Conservation (phyloP, 2,888 invertebrate genomes). For the Troides helena region DNA sequence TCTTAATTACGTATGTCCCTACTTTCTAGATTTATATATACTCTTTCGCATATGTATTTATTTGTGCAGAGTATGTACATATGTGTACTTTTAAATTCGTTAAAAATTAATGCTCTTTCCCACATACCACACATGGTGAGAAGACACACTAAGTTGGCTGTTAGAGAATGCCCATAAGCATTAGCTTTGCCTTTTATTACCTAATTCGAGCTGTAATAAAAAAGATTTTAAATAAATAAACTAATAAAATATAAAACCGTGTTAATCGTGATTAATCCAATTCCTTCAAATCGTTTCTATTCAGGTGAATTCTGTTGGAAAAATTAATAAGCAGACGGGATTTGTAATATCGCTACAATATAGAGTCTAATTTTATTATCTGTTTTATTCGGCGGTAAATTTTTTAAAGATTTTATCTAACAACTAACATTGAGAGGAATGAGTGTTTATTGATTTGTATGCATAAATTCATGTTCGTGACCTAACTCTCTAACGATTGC, state of each 20-base stretch:
- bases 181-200: too few relatives aligned
- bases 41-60: too few relatives aligned
- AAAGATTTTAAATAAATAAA: not conserved
- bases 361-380: slow-evolving; percentile 16
- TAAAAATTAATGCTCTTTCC: too few relatives aligned
- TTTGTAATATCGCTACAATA: slow-evolving; percentile 9
- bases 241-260: not conserved
- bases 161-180: too few relatives aligned
- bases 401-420: slow-evolving; percentile 7
- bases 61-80: too few relatives aligned
- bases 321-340: slow-evolving; percentile 12
- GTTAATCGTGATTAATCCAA: not conserved
- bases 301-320: not conserved
- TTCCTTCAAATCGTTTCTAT: not conserved
- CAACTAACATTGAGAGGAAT: not conserved
- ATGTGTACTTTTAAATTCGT: too few relatives aligned
- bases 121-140: too few relatives aligned
- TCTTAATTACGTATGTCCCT: too few relatives aligned
- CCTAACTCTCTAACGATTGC: slow-evolving; percentile 21
- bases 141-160: too few relatives aligned
- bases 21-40: too few relatives aligned
- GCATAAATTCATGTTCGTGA: slow-evolving; percentile 27
- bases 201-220: too few relatives aligned
- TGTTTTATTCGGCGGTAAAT: slow-evolving; percentile 7
- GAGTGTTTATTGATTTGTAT: slow-evolving; percentile 24